Evolutionary conservation across 2,797 vertebrate genomes (phyloP).

Genomic region (Hoplostethus atlanticus): DNA sequence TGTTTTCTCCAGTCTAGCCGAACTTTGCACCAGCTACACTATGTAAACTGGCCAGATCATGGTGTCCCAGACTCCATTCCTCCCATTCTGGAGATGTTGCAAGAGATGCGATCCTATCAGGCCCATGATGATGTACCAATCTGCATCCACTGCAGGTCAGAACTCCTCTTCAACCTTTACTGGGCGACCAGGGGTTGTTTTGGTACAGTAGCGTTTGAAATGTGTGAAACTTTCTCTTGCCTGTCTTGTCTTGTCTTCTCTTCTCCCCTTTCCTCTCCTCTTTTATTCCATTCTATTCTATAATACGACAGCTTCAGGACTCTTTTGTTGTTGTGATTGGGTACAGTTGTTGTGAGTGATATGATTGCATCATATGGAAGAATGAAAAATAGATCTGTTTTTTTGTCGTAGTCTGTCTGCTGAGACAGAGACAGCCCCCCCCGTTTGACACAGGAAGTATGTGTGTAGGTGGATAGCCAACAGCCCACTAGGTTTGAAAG

Average conservation of each 20-base stretch:
- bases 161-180: not conserved
- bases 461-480: conserved; percentile 58
- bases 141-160: conserved; percentile 97
- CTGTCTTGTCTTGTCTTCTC: not conserved
- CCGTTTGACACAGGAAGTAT: conserved; percentile 69
- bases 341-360: not conserved
- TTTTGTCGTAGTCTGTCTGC: no score
- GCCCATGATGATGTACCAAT: conserved; percentile 86
- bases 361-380: no score
- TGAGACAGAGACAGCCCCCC: no score
- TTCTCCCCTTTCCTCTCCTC: not conserved
- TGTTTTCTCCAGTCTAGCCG: conserved; percentile 82
- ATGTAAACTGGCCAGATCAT: conserved; percentile 96
- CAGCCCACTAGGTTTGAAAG: conserved; percentile 34
- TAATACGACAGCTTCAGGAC: no score
- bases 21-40: conserved; percentile 93
- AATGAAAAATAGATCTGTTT: no score
- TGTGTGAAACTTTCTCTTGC: not conserved
- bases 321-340: not conserved
- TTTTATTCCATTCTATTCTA: not conserved
- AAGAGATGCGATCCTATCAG: conserved; percentile 90
- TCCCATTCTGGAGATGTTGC: conserved; percentile 92
- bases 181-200: not conserved
- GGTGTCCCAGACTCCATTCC: conserved; percentile 92
- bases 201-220: not conserved